phyloP scores from a whole-genome alignment of 2,113 vertebrate species.

The Hemicordylus capensis region DNA sequence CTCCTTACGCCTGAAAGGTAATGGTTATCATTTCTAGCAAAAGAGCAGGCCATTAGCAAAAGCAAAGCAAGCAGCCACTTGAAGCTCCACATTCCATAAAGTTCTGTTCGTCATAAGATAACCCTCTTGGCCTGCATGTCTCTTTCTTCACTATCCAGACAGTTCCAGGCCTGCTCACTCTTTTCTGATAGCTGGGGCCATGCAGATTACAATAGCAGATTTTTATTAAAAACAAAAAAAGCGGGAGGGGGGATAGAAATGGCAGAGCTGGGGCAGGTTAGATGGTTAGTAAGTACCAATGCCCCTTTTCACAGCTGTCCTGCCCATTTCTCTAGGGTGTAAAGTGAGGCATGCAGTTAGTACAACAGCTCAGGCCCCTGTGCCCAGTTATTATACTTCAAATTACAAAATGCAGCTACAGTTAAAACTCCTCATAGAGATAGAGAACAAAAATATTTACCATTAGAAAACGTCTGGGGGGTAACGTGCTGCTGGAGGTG shows the following conservation, averaged over 20 bases:
- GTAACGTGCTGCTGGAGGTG: constrained; percentile 90
- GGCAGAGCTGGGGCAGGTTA: constrained; percentile 29
- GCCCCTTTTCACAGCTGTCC: not conserved
- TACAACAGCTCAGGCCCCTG: constrained; percentile 59
- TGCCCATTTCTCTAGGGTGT: constrained; percentile 31
- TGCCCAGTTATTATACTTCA: constrained; percentile 60
- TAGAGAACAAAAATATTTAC: constrained; percentile 90
- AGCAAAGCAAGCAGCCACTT: constrained; percentile 26
- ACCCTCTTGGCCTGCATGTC: not conserved
- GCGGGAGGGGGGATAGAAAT: constrained; percentile 22
- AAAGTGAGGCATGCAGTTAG: constrained; percentile 76
- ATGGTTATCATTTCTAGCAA: not conserved
- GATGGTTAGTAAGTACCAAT: constrained; percentile 16
- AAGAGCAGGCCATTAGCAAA: not conserved
- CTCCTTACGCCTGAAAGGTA: not conserved
- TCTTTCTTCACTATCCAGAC: constrained; percentile 29
- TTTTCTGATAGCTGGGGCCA: not conserved
- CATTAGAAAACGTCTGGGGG: constrained; percentile 95
- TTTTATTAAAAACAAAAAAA: not conserved
- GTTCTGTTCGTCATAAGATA: not conserved
- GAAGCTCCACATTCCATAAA: constrained; percentile 35
- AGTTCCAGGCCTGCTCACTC: not conserved
- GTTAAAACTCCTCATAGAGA: constrained; percentile 66
- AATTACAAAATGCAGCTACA: constrained; percentile 55
- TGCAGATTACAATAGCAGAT: constrained; percentile 15